Evolutionary conservation across 2,888 invertebrate genomes (phyloP), one percentile per base, ranked within the genome.

Genomic region (Ectropis crepuscularia): DNA sequence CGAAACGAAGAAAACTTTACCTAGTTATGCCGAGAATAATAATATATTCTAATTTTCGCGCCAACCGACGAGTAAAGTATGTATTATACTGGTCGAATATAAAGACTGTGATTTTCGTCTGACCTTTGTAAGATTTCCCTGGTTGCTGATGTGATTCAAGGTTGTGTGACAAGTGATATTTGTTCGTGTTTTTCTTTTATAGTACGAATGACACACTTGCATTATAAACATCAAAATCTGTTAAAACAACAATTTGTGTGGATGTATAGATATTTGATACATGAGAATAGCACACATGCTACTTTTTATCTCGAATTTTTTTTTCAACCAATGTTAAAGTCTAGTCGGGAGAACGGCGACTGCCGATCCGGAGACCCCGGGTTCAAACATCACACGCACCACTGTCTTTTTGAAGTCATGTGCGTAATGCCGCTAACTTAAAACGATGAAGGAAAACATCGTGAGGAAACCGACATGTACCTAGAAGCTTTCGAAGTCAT

Each of bases 41-140:
- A 51, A 9, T 39, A 28, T 10, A 28, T 41, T 9, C 9, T 11
- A 9, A 43, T 6, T 43, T 51, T 51, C 16, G 5, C n/a, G 11
- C 2, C 9, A 10, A 41, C 16, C 9, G 39, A n/a, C 49, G 10
- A 37, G 11, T 10, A 12, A 12, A 5, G 10, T 41, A 51, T 51
- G 16, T 54, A 28, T 7, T 9, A 49, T 9, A 48, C 10, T 59
- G 36, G 36, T 41, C 7, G 8, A 8, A 11, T 28, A 45, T 38
- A 41, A 45, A 46, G 41, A 45, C 45, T 49, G 37, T 42, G 37
- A 53, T 37, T 57, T 46, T 54, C 11, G 28, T 46, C 45, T 51
- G 57, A 62, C 62, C 57, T 57, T 57, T 57, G 5, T 51, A 42
- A 54, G 55, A 62, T 62, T 62, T 62, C 62, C 62, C 51, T 57